A percentile compares a stretch with the other conserved stretches of the same genome.
Conservation (phyloP, 2,113 vertebrate species). For the Felis catus region F.catus_Fca126_mat1.0 CM031421.1:28217001-28217500, state of each 20-base stretch:
- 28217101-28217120: not conserved
- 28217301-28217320: not conserved
- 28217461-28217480: too few relatives aligned
- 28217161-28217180: not conserved
- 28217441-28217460: fast-evolving
- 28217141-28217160: not conserved
- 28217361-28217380: not conserved
- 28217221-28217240: not conserved
- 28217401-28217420: not conserved
- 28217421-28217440: too few relatives aligned
- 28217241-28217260: not conserved
- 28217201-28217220: too few relatives aligned
- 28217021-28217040: not conserved
- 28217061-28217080: not conserved
- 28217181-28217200: not conserved
- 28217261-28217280: not conserved
- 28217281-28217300: not conserved
- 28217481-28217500: fast-evolving
- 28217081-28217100: not conserved
- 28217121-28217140: not conserved
- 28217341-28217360: too few relatives aligned
- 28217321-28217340: fast-evolving
- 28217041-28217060: not conserved
- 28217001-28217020: too few relatives aligned
- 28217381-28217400: fast-evolving